Percentiles rank a stretch among this genome's conserved stretches.
These are phyloP conservation scores for Pseudomyrmex pallidus DNA, from an alignment of 1,140 invertebrate species.

Conservation along the genomic window DNA sequence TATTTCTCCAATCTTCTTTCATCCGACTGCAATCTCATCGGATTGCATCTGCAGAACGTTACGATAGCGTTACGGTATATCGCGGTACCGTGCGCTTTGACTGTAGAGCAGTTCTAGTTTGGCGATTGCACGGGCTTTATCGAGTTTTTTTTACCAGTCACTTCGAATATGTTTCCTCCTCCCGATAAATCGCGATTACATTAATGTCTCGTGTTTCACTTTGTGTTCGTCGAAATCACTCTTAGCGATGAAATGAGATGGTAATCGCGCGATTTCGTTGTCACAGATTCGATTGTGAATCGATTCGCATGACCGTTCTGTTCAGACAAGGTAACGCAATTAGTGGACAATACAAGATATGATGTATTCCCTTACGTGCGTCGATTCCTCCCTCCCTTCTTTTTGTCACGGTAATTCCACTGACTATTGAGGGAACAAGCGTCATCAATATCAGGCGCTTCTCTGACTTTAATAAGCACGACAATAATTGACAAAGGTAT, in stretches of 20 bases:
- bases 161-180: background rate
- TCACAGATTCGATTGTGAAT: background rate
- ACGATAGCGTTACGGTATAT: background rate
- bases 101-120: background rate
- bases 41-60: background rate
- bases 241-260: background rate
- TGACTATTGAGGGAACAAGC: background rate
- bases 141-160: background rate
- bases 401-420: background rate
- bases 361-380: background rate
- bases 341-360: background rate
- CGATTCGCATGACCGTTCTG: background rate
- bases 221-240: background rate
- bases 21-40: background rate
- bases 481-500: slow-evolving; percentile 79
- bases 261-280: background rate
- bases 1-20: background rate
- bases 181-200: background rate
- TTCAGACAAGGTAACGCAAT: slow-evolving; percentile 2
- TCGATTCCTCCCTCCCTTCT: background rate
- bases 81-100: background rate
- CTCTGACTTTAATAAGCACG: slow-evolving; percentile 73
- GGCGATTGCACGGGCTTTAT: background rate
- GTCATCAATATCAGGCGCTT: slow-evolving; percentile 34
- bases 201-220: background rate